These are phyloP conservation scores for Bergia sp. DNA, from an alignment of 92 coral and sea anemone species.

Conservation along the genomic window DNA sequence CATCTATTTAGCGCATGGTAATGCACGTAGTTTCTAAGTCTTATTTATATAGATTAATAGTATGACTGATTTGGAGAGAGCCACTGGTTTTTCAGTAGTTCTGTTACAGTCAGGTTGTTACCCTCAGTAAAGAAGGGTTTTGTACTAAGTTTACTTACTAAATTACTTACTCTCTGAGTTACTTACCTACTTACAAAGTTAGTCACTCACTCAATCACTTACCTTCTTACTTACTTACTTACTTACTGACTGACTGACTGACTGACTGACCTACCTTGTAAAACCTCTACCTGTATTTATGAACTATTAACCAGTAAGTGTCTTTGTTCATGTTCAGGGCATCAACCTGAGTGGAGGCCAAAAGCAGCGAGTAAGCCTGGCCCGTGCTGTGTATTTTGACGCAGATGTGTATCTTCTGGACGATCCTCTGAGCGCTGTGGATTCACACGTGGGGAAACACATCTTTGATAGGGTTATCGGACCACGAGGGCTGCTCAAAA, in stretches of 20 bases:
- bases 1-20: constrained; percentile 11
- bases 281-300: background rate
- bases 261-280: background rate
- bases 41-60: constrained; percentile 1
- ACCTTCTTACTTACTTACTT: background rate
- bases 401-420: no score
- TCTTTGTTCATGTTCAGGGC: background rate
- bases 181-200: background rate
- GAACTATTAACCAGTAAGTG: background rate
- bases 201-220: background rate
- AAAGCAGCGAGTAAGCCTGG: no score
- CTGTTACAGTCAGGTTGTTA: constrained; percentile 11
- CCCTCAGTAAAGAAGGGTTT: constrained; percentile 6
- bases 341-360: no score
- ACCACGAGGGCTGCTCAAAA: no score
- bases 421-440: no score
- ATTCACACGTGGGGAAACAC: no score
- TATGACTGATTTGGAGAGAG: constrained; percentile 11
- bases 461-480: no score
- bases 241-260: constrained; percentile 12
- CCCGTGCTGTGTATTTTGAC: no score
- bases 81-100: background rate
- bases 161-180: background rate
- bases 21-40: background rate
- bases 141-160: background rate